Evolutionary conservation across 2,888 invertebrate species (phyloP).

Genomic region (Sphecodes monilicornis): DNA sequence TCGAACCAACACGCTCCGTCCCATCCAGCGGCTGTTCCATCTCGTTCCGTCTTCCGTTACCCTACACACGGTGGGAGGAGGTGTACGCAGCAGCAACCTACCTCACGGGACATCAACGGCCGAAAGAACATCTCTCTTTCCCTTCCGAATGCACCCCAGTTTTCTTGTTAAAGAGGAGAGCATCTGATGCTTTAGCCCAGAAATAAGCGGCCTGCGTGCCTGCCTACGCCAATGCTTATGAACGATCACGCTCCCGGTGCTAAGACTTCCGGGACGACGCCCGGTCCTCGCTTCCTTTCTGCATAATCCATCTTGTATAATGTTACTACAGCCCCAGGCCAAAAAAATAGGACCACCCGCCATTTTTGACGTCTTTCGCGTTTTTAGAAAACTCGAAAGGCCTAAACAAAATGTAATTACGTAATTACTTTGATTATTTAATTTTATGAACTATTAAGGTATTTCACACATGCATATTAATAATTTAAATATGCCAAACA

Average conservation of each 20-base stretch:
- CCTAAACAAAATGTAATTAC: neutral
- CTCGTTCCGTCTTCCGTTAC: conserved; percentile 72
- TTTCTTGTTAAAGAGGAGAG: conserved; percentile 75
- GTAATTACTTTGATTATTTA: neutral
- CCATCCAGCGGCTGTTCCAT: conserved; percentile 72
- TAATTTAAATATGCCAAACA: too few relatives aligned
- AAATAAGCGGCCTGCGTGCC: conserved; percentile 10
- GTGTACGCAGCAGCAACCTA: conserved; percentile 76
- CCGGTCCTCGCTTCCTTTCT: neutral
- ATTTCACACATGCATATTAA: too few relatives aligned
- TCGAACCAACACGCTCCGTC: conserved; percentile 81
- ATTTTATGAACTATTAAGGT: neutral
- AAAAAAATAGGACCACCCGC: neutral
- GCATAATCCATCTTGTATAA: neutral
- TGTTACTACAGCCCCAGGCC: neutral
- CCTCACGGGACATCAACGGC: conserved; percentile 79
- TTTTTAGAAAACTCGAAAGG: neutral
- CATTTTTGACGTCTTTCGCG: neutral
- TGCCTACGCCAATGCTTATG: neutral
- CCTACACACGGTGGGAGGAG: conserved; percentile 73
- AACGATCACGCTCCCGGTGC: neutral
- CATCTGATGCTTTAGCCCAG: conserved; percentile 55
- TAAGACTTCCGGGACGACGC: neutral
- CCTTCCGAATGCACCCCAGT: conserved; percentile 44
- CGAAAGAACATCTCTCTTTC: conserved; percentile 69